Evolutionary conservation across 2,888 invertebrate genomes (phyloP).

Genomic region (Platycheirus rosarum): DNA sequence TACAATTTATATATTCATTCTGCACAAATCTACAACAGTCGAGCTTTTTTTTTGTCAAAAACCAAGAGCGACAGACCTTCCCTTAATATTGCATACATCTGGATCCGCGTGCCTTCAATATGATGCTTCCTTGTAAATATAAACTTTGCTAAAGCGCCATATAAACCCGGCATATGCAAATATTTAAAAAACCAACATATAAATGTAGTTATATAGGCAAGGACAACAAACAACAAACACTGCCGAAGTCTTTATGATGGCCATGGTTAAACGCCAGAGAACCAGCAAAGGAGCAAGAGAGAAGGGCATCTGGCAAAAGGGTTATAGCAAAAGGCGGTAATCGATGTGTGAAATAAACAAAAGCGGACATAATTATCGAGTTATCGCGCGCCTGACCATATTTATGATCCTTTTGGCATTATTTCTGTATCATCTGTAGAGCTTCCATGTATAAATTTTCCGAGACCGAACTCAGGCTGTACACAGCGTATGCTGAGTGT

Average conservation of each 20-base stretch:
- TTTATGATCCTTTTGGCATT: conserved; percentile 76
- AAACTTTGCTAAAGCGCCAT: conserved; percentile 43
- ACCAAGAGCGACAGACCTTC: conserved; percentile 25
- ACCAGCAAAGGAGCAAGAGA: not conserved
- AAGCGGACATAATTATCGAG: conserved; percentile 83
- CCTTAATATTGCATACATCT: conserved; percentile 37
- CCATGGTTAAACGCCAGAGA: not conserved
- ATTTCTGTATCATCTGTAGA: conserved; percentile 73
- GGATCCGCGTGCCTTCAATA: conserved; percentile 33
- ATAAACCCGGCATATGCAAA: conserved; percentile 61
- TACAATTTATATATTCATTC: conserved; percentile 19
- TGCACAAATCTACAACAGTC: conserved; percentile 5
- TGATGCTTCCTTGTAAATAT: conserved; percentile 58
- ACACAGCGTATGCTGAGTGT: not conserved
- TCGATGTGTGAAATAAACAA: conserved; percentile 83
- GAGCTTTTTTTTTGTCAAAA: conserved; percentile 2
- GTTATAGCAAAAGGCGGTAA: conserved; percentile 79
- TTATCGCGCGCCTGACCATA: conserved; percentile 81
- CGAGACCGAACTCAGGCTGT: conserved; percentile 9
- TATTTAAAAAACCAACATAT: conserved; percentile 40
- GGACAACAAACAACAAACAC: conserved; percentile 48
- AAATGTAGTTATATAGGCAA: conserved; percentile 35
- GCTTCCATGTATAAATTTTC: conserved; percentile 63
- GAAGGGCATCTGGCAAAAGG: conserved; percentile 35
- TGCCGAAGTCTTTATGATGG: conserved; percentile 27